Evolutionary conservation across 2,113 vertebrate species (phyloP).

Genomic region (rat (Rattus norvegicus)): DNA sequence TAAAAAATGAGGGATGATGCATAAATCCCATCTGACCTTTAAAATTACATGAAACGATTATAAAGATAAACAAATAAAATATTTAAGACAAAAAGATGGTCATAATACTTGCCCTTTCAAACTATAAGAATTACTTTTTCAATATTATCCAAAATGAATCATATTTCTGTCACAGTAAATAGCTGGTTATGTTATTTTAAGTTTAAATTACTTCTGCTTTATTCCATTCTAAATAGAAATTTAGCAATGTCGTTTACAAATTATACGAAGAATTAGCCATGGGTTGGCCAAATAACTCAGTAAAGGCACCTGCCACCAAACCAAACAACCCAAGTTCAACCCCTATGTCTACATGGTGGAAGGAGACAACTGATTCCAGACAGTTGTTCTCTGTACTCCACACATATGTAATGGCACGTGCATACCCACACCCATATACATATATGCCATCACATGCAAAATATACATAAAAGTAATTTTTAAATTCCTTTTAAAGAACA

Average conservation of each 20-base stretch:
- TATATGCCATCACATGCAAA: too few relatives aligned
- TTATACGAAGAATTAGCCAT: constrained; percentile 26
- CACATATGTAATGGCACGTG: background rate
- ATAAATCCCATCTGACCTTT: constrained; percentile 93
- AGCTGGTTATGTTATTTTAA: background rate
- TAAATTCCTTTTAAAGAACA: background rate
- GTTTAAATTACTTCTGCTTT: constrained; percentile 46
- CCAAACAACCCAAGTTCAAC: background rate
- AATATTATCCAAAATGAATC: constrained; percentile 15
- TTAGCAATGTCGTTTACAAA: constrained; percentile 7
- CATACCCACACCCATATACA: background rate
- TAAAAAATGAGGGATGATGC: constrained; percentile 92
- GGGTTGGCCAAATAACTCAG: background rate
- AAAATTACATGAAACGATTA: constrained; percentile 45
- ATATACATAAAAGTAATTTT: background rate
- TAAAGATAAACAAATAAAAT: constrained; percentile 1
- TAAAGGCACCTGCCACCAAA: background rate
- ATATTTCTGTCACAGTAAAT: constrained; percentile 3
- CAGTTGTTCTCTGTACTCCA: background rate
- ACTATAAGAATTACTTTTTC: background rate
- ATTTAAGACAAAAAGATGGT: background rate
- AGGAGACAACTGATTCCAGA: background rate
- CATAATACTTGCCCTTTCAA: background rate
- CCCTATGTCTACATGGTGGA: background rate
- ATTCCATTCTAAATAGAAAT: constrained; percentile 12